Base-by-base conservation (phyloP, 2,888 invertebrate genomes). In the Agriopis leucophaearia region DNA sequence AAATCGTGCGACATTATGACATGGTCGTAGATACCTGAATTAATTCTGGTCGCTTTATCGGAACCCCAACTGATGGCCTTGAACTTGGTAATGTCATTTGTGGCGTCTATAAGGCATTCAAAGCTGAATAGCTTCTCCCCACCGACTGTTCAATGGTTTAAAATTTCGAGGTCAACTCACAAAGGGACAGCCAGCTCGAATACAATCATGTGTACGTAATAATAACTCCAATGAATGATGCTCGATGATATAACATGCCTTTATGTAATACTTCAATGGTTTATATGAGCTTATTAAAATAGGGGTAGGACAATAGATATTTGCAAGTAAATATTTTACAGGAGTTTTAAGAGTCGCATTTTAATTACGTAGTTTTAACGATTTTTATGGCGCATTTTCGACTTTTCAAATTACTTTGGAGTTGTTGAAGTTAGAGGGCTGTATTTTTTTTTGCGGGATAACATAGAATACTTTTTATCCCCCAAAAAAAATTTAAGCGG, bases 31-130 rank as follows among this genome's bases (percentile, higher is more conserved):
- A 8, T 12, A n/a, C 2, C 10, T 12, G 10, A 8, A 45, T 27
- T 52, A 47, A 56, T 40, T 45, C 7, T 2, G 2, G 62, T 63
- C 70, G 71, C 47, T 5, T 63, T 64, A 74, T 70, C 74, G 76
- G 71, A 84, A 89, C 85, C 72, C 72, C 72, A 74, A 77, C 83
- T 88, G 91, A 88, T 86, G 81, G 64, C 93, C 92, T 90, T 93
- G 92, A 93, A 93, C 93, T 91, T 90, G 86, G 72, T 77, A 77
- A 85, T 91, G 88, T 92, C 89, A 88, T 69, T 63, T 57, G 72
- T 72, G 74, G 77, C 77, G 76, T 83, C 81, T 83, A 86, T 89
- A 84, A 86, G 77, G 84, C 87, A 84, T 81, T 82, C 81, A 86
- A 81, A 89, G 87, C 81, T 88, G 83, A 89, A 88, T 88, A 82